Percentiles rank a stretch among this genome's conserved stretches.
These are phyloP conservation scores for Parnassius smintheus DNA, from an alignment of 2,888 invertebrate species.

Conservation along the genomic window DNA sequence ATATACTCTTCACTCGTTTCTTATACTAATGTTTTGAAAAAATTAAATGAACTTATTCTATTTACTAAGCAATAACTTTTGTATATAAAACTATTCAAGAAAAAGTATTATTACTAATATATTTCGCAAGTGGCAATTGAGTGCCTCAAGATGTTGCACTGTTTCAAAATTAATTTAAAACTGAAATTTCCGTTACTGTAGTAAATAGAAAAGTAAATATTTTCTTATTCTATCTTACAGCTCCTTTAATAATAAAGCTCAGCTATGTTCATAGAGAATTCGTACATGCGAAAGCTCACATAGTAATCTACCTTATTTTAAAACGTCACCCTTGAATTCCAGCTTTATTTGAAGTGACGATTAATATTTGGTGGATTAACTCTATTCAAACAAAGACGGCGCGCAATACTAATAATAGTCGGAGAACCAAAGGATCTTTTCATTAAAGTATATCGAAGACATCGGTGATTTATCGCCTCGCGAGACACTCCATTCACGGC, in stretches of 20 bases:
- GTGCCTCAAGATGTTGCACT: too few relatives aligned
- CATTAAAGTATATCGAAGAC: constrained; percentile 73
- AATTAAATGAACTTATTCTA: too few relatives aligned
- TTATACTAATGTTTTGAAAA: too few relatives aligned
- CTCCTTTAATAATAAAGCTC: constrained; percentile 10
- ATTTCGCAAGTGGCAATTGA: too few relatives aligned
- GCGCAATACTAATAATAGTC: constrained; percentile 52
- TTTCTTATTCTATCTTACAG: too few relatives aligned
- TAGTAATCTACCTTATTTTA: constrained; percentile 16
- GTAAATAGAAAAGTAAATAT: too few relatives aligned
- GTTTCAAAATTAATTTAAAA: too few relatives aligned
- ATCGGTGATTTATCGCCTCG: constrained; percentile 72
- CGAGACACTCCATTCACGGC: constrained; percentile 70
- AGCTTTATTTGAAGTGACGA: constrained; percentile 16
- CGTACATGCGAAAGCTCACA: constrained; percentile 7
- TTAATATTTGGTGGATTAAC: constrained; percentile 27
- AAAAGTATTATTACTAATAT: too few relatives aligned
- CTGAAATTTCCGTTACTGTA: too few relatives aligned
- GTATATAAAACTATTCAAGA: too few relatives aligned
- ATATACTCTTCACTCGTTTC: too few relatives aligned
- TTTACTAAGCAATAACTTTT: too few relatives aligned
- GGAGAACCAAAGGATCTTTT: constrained; percentile 60
- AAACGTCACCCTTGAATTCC: constrained; percentile 17
- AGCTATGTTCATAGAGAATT: constrained; percentile 10
- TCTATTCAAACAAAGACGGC: constrained; percentile 27